Evolutionary conservation across 1,140 invertebrate genomes (phyloP).

Genomic region (Charaxes varanes): DNA sequence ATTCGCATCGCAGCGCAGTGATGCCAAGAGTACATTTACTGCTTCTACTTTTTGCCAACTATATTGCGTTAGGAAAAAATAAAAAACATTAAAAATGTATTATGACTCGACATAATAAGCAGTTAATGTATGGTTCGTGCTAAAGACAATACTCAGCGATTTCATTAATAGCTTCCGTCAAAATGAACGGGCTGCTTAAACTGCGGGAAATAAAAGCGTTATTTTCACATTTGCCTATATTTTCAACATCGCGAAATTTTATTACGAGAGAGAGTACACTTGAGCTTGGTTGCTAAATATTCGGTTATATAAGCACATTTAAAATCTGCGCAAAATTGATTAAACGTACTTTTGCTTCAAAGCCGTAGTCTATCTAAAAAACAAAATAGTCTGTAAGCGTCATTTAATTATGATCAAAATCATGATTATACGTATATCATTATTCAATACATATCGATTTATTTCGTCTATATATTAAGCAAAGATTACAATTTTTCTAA

Average conservation of each 20-base stretch:
- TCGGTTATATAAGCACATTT: neutral
- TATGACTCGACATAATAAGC: neutral
- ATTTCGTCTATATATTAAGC: conserved; percentile 5
- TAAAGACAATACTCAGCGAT: conserved; percentile 21
- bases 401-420: conserved; percentile 16
- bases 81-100: neutral
- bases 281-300: too few species aligned
- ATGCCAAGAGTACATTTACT: conserved; percentile 19
- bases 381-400: too few species aligned
- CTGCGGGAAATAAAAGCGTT: too few species aligned
- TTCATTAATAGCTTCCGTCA: conserved; percentile 5
- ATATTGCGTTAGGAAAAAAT: neutral
- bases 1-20: neutral
- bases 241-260: too few species aligned
- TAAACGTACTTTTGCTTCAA: too few species aligned
- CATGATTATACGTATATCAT: conserved; percentile 22
- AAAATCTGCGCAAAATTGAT: neutral
- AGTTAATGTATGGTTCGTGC: conserved; percentile 17
- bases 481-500: too few species aligned
- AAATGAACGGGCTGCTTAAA: neutral
- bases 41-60: conserved; percentile 3
- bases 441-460: conserved; percentile 22
- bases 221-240: too few species aligned
- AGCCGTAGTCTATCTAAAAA: too few species aligned
- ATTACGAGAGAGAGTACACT: too few species aligned